phyloP scores from a whole-genome alignment of 2,888 invertebrate genomes.

The Hymenopus coronatus region DNA sequence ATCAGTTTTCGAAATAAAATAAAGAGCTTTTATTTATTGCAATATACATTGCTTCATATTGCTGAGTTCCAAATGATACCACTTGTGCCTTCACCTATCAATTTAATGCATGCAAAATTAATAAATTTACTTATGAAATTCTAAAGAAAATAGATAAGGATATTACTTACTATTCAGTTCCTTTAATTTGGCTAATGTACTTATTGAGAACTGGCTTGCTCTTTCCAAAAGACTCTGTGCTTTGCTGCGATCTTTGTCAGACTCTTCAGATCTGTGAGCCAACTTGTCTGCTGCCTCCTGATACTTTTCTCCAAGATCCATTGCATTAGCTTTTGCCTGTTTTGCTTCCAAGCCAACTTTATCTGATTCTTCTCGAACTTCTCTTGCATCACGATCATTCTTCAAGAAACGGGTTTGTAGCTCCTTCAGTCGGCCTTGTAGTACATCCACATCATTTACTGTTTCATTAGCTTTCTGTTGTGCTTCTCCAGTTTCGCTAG shows the following conservation, averaged over 20 bases:
- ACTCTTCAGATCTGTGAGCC: conserved; percentile 68
- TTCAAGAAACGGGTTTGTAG: conserved; percentile 77
- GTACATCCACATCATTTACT: conserved; percentile 66
- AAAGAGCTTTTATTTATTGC: no score
- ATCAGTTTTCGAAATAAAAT: no score
- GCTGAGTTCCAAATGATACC: no score
- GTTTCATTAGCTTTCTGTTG: conserved; percentile 77
- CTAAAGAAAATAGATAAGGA: not conserved
- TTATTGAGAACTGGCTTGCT: conserved; percentile 79
- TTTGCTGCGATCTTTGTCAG: conserved; percentile 72
- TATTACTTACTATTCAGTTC: conserved; percentile 58
- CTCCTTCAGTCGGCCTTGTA: conserved; percentile 69
- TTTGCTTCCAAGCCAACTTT: conserved; percentile 71
- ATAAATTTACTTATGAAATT: not conserved
- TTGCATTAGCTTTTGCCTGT: conserved; percentile 64
- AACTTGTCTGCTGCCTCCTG: conserved; percentile 68
- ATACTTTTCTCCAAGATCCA: conserved; percentile 66
- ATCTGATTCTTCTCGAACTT: conserved; percentile 73
- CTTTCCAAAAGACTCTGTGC: conserved; percentile 74
- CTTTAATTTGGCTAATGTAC: conserved; percentile 70
- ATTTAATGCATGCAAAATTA: no score
- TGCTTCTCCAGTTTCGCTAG: conserved; percentile 74
- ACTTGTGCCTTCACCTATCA: no score
- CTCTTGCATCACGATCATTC: conserved; percentile 77
- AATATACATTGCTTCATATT: no score